Conservation (phyloP, 1,140 invertebrate species). For the Ostrea edulis region DNA sequence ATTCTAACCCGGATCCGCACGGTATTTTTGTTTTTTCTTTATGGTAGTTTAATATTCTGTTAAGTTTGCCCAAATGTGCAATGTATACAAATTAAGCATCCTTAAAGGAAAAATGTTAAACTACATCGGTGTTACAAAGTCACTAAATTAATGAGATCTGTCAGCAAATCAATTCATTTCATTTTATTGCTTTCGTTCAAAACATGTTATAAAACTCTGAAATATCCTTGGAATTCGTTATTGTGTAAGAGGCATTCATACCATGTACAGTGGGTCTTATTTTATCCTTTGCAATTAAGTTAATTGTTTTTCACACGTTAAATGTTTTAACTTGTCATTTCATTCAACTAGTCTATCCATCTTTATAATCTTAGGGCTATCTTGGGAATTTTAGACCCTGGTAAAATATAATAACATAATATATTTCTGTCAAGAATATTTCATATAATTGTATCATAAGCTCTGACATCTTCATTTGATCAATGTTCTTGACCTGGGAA, state of each 20-base stretch:
- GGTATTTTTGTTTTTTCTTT: no score
- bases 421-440: background rate
- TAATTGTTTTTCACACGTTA: background rate
- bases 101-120: no score
- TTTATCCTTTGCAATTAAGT: background rate
- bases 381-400: background rate
- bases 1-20: no score
- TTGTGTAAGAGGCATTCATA: background rate
- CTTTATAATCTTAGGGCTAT: background rate
- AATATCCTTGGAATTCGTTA: no score
- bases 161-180: no score
- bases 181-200: no score
- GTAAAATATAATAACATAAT: background rate
- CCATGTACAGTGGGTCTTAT: background rate
- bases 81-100: no score
- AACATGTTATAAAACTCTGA: no score
- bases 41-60: no score
- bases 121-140: no score
- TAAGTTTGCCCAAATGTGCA: no score
- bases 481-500: background rate
- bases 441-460: background rate
- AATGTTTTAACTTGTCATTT: background rate
- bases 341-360: background rate
- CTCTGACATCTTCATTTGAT: background rate
- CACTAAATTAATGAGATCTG: no score